A percentile compares a stretch with the other conserved stretches of the same genome.
Conservation (phyloP, 2,797 vertebrate species). For the Anisognathus igniventris region DNA sequence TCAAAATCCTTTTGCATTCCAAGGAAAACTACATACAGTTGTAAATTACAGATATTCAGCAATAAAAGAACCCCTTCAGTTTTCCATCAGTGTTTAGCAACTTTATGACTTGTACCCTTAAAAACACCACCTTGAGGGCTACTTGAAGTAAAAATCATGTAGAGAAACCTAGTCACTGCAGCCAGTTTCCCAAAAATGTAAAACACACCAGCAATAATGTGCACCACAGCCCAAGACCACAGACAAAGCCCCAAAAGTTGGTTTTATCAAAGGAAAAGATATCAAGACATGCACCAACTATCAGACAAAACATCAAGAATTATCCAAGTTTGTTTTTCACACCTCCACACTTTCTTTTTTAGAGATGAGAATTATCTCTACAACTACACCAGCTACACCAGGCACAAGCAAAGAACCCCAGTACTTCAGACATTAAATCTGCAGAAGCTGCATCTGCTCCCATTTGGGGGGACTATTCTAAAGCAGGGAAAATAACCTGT, state of each 20-base stretch:
- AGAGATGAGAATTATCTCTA: not conserved
- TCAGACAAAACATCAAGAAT: not conserved
- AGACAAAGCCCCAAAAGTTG: fast-evolving
- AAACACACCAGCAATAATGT: not conserved
- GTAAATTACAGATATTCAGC: not conserved
- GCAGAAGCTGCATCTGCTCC: not conserved
- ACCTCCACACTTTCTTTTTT: not conserved
- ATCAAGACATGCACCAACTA: not conserved
- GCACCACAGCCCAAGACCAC: fast-evolving
- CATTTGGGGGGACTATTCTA: fast-evolving
- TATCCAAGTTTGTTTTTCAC: not conserved
- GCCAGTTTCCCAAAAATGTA: not conserved
- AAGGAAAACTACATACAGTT: not conserved
- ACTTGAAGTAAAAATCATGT: not conserved
- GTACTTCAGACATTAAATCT: not conserved
- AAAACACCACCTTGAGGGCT: not conserved
- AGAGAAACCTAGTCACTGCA: not conserved
- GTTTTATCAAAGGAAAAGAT: not conserved
- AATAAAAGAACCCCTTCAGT: not conserved
- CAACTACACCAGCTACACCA: not conserved
- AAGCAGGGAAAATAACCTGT: not conserved
- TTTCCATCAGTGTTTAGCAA: not conserved
- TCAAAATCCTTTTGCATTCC: not conserved
- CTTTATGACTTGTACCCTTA: not conserved
- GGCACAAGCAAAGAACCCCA: not conserved